Evolutionary conservation across 2,888 invertebrate genomes (phyloP).

Genomic region (Dorcus hopei): DNA sequence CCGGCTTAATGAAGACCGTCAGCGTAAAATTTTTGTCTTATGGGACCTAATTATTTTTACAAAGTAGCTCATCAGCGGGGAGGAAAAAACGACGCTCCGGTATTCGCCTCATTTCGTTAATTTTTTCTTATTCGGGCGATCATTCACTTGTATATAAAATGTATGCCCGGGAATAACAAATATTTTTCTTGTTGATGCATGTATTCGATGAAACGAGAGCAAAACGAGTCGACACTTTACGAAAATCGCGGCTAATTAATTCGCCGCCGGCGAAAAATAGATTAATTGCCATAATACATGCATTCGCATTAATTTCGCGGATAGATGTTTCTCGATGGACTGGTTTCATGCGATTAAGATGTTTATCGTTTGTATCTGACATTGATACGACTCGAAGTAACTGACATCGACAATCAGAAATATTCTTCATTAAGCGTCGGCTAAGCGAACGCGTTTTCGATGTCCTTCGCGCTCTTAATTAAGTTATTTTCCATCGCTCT

Average conservation of each 20-base stretch:
- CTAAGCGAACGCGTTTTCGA: not conserved
- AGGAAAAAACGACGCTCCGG: not conserved
- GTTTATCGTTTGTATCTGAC: constrained; percentile 2
- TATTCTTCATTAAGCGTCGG: constrained; percentile 1
- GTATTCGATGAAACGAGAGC: too few species aligned
- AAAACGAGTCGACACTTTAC: too few species aligned
- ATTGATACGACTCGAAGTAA: constrained; percentile 4
- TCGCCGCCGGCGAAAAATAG: not conserved
- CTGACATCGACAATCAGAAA: constrained; percentile 2
- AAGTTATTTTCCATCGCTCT: not conserved
- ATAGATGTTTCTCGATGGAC: not conserved
- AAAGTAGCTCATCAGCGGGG: not conserved
- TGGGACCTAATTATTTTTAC: constrained; percentile 16
- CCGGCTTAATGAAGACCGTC: constrained; percentile 16
- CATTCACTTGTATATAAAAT: too few species aligned
- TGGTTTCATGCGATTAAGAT: constrained; percentile 7
- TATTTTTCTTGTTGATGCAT: too few species aligned
- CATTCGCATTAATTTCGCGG: constrained; percentile 3
- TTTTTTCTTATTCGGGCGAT: too few species aligned
- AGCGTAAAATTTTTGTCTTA: constrained; percentile 18
- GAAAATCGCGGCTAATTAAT: not conserved
- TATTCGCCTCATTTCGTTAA: too few species aligned
- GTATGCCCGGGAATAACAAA: too few species aligned
- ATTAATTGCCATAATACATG: constrained; percentile 6
- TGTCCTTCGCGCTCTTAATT: not conserved